Base-by-base conservation (phyloP, 2,888 invertebrate genomes). In the Luperina nickerlii region DNA sequence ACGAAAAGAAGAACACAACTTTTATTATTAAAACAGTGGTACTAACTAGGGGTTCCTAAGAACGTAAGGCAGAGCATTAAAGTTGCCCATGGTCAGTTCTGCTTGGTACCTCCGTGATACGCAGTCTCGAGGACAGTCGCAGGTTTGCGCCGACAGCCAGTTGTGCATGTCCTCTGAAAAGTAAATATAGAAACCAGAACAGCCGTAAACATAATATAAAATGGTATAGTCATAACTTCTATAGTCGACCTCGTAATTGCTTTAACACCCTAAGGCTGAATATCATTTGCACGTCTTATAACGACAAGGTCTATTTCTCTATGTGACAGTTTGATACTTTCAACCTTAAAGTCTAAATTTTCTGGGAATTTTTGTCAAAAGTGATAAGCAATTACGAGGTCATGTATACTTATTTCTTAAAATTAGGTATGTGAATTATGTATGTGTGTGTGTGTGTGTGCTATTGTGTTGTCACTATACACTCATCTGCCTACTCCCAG, bases 71-170 rank as follows among this genome's bases (percentile, higher is more conserved):
- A 95, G 57, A 4, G 92, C 94, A 2, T 90, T 70, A 0, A 96
- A 86, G 89, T 95, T 96, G n/a, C 95, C 96, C 8, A 92, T 57
- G 18, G 76, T 88, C 67, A 92, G 77, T 3, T 95, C 94, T 0
- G 90, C 89, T 1, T 78, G 81, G 90, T 96, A 96, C 4, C 83
- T 88, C 1, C 93, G 91, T 0, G 93, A 94, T 67, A 92, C 93
- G 85, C 96, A 96, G 90, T 96, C 95, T 0, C 96, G 91, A 0
- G 93, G 93, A 78, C 96, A 96, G 15, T 91, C 88, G 84, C 96
- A 96, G 2, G 82, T 32, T 1, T 83, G 82, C 0, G 77, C 27
- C n/a, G 82, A 74, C 80, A 90, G 71, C 91, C 90, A 92, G 48
- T 87, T 85, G 73, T 85, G 90, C 87, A 92, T 89, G 54, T 93